Evolutionary conservation across 2,888 invertebrate genomes (phyloP).

Genomic region (Plebejus melissa): DNA sequence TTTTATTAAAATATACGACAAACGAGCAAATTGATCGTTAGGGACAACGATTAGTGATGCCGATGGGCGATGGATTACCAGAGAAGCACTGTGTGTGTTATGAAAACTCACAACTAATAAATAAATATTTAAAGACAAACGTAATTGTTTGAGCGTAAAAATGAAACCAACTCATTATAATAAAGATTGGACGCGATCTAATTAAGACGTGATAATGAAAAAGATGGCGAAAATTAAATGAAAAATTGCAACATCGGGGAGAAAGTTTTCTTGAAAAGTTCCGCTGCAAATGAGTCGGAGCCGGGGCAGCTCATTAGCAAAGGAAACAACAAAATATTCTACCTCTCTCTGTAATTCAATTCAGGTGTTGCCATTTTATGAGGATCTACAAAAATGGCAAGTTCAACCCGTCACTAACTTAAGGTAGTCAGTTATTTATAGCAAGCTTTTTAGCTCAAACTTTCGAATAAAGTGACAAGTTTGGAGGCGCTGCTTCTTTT

Average conservation of each 20-base stretch:
- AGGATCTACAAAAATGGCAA: not conserved
- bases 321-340: constrained; percentile 44
- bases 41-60: no score
- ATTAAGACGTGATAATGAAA: constrained; percentile 46
- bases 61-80: no score
- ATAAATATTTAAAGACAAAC: not conserved
- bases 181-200: constrained; percentile 23
- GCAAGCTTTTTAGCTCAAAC: not conserved
- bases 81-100: no score
- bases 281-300: constrained; percentile 63
- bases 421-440: not conserved
- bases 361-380: constrained; percentile 18
- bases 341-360: constrained; percentile 31
- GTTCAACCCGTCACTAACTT: not conserved
- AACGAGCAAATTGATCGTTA: no score
- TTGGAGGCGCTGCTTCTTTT: not conserved
- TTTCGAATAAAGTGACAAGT: not conserved
- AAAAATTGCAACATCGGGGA: constrained; percentile 55
- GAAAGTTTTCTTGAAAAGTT: constrained; percentile 54
- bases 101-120: no score
- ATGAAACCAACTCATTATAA: constrained; percentile 22
- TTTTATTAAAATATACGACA: no score
- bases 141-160: not conserved
- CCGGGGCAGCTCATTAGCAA: constrained; percentile 63
- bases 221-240: constrained; percentile 52